A percentile compares a stretch with the other conserved stretches of the same genome.
These are phyloP conservation scores for Diabrotica virgifera DNA, from an alignment of 1,140 invertebrate species.

Conservation along the genomic window DNA sequence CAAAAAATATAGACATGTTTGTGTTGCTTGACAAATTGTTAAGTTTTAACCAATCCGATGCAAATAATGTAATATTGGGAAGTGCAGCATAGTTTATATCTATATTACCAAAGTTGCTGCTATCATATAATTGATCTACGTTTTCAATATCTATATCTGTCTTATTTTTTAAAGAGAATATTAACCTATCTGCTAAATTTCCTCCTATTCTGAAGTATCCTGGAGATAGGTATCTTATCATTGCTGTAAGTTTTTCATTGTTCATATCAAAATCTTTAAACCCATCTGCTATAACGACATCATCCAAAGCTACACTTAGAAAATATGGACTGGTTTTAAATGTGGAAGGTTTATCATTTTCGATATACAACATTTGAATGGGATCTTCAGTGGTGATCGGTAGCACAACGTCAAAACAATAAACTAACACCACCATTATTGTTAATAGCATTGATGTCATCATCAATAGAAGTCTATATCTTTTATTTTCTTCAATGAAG, in stretches of 20 bases:
- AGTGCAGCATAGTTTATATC: neutral
- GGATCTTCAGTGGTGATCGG: neutral
- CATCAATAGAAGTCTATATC: too few relatives aligned
- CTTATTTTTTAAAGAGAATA: constrained; percentile 48
- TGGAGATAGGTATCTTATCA: constrained; percentile 57
- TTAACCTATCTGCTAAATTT: constrained; percentile 63
- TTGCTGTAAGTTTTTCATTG: constrained; percentile 51
- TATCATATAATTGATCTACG: constrained; percentile 5
- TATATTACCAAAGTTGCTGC: neutral
- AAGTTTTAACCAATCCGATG: constrained; percentile 55
- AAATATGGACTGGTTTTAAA: constrained; percentile 28
- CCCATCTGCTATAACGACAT: constrained; percentile 37
- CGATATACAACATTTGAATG: constrained; percentile 10
- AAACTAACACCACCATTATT: too few relatives aligned
- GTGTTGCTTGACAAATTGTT: constrained; percentile 56
- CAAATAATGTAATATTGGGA: constrained; percentile 52
- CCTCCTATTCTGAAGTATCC: constrained; percentile 64
- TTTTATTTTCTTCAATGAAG: too few relatives aligned
- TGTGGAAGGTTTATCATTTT: neutral
- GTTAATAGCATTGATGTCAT: too few relatives aligned
- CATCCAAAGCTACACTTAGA: constrained; percentile 42
- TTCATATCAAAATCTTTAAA: constrained; percentile 41
- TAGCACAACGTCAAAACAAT: neutral
- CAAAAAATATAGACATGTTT: constrained; percentile 54
- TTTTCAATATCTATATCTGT: constrained; percentile 27